Evolutionary conservation across 2,888 invertebrate species (phyloP).

Genomic region (Germaria angustata): DNA sequence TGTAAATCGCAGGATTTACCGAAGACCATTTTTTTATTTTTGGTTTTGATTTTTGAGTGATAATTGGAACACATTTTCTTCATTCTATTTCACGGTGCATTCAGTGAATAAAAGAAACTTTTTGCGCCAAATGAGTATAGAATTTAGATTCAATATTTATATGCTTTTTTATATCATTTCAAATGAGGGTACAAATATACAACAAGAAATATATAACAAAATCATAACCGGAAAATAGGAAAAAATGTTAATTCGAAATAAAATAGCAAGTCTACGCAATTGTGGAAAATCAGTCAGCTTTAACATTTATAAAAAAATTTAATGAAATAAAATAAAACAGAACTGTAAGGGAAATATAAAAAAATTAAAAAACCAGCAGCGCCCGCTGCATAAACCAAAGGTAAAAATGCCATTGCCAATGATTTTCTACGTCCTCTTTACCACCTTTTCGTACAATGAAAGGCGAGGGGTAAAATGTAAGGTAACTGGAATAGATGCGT

Average conservation of each 20-base stretch:
- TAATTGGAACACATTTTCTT: too few relatives aligned
- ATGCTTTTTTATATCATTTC: neutral
- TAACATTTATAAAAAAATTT: conserved; percentile 25
- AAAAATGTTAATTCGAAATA: conserved; percentile 73
- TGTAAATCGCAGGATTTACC: too few relatives aligned
- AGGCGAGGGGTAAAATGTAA: conserved; percentile 14
- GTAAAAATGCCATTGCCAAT: conserved; percentile 31
- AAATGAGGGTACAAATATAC: conserved; percentile 15
- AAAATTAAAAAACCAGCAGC: conserved; percentile 15
- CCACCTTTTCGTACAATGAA: neutral
- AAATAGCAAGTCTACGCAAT: conserved; percentile 61
- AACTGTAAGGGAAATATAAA: conserved; percentile 22
- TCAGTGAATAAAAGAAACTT: neutral
- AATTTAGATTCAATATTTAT: conserved; percentile 1
- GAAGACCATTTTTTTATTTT: too few relatives aligned
- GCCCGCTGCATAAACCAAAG: neutral
- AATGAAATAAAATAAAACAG: neutral
- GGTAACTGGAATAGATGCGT: neutral
- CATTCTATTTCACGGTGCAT: neutral
- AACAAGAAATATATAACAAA: conserved; percentile 37
- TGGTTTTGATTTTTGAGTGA: too few relatives aligned
- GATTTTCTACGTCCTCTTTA: conserved; percentile 8
- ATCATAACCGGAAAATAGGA: conserved; percentile 74
- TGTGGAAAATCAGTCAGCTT: conserved; percentile 58
- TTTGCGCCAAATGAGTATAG: neutral